Conservation (phyloP, 2,888 invertebrate species). For the Acleris literana region DNA sequence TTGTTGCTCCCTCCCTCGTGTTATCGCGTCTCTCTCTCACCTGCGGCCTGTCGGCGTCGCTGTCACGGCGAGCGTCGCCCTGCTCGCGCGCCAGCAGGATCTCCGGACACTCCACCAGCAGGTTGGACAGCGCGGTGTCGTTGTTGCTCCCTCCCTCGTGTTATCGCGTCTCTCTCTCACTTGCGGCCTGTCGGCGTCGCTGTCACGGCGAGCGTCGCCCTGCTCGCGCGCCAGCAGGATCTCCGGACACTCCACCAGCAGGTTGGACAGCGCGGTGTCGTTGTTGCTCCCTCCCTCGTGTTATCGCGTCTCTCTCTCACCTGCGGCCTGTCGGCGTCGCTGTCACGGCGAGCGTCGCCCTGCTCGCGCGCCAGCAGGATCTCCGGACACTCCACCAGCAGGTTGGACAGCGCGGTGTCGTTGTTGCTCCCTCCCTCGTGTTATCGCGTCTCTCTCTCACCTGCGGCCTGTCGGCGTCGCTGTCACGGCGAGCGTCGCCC, state of each 20-base stretch:
- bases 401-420: slow-evolving; percentile 67
- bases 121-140: slow-evolving; percentile 67
- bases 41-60: slow-evolving; percentile 65
- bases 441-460: slow-evolving; percentile 41
- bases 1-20: slow-evolving; percentile 40
- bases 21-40: slow-evolving; percentile 41
- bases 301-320: slow-evolving; percentile 41
- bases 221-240: slow-evolving; percentile 84
- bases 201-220: slow-evolving; percentile 35
- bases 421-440: slow-evolving; percentile 40
- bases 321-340: slow-evolving; percentile 65
- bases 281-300: slow-evolving; percentile 40
- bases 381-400: slow-evolving; percentile 81
- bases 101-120: slow-evolving; percentile 81
- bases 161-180: slow-evolving; percentile 41
- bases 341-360: slow-evolving; percentile 35
- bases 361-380: slow-evolving; percentile 84
- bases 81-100: slow-evolving; percentile 84
- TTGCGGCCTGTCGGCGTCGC: slow-evolving; percentile 65
- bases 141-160: slow-evolving; percentile 40
- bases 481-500: slow-evolving; percentile 35
- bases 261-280: slow-evolving; percentile 67
- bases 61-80: slow-evolving; percentile 35
- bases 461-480: slow-evolving; percentile 65
- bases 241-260: slow-evolving; percentile 81